phyloP scores from a whole-genome alignment of 2,113 vertebrate species.

The Tychaedon coryphoeus region DNA sequence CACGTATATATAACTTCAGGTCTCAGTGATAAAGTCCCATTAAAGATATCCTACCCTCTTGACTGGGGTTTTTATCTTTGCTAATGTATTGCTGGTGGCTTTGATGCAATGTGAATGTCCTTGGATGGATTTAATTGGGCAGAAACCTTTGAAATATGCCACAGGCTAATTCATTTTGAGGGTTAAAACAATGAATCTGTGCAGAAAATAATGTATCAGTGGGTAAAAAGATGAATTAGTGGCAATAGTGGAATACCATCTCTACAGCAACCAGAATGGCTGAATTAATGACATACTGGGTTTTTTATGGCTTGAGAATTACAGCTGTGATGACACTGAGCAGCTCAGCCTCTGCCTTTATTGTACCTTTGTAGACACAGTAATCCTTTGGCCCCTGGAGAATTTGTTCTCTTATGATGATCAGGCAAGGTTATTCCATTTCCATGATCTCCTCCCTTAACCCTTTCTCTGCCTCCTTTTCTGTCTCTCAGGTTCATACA shows the following conservation, averaged over 20 bases:
- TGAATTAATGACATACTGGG: constrained; percentile 70
- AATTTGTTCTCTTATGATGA: neutral
- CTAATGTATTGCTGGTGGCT: constrained; percentile 21
- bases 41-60: constrained; percentile 37
- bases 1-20: neutral
- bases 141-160: constrained; percentile 68
- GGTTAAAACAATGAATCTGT: constrained; percentile 72
- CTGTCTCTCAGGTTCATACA: constrained; percentile 39
- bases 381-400: constrained; percentile 11
- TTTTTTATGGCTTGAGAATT: constrained; percentile 71
- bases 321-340: constrained; percentile 58
- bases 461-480: neutral
- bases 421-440: constrained; percentile 47
- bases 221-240: constrained; percentile 73
- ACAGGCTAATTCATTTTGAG: constrained; percentile 61
- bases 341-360: constrained; percentile 45
- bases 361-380: neutral
- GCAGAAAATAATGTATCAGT: constrained; percentile 72
- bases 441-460: neutral
- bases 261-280: constrained; percentile 66
- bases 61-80: constrained; percentile 30
- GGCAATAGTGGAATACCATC: constrained; percentile 55
- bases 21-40: constrained; percentile 33
- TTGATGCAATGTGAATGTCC: constrained; percentile 43
- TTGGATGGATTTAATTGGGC: constrained; percentile 72